Base-by-base conservation (phyloP, 2,888 invertebrate genomes). In the Diloba caeruleocephala region DNA sequence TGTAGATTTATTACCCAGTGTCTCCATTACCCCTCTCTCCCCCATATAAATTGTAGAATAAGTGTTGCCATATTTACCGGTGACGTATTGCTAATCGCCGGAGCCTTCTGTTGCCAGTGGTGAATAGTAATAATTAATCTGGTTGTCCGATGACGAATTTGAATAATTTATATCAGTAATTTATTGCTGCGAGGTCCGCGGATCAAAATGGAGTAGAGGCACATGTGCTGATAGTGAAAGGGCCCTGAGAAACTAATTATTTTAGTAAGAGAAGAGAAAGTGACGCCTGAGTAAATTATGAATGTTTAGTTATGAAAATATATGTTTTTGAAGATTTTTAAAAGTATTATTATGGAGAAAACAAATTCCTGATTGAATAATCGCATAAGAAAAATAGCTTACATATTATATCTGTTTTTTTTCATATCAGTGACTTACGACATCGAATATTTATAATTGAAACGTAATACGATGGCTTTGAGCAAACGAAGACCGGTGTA, bases 41-140 rank as follows among this genome's bases (percentile, higher is more conserved):
- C 88, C 84, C 69, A 80, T 83, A 92, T 91, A 92, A 92, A 92
- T 93, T 84, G 87, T 85, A 81, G 84, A 92, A 91, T 90, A 91
- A 92, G 91, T 92, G 91, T 92, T 90, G 87, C 90, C 91, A 92
- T 92, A 92, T 92, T 93, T 92, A 92, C 89, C 78, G 85, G 90
- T 91, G 92, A 92, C 90, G 89, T 90, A 83, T 90, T 85, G 88
- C 90, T 89, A 90, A 91, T 91, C 90, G 87, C 82, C 67, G 83
- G 80, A 79, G 84, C 89, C 90, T 89, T 87, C 89, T 90, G 90
- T 81, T 82, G 79, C 80, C 84, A 83, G 81, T 87, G 79, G 80
- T 78, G 84, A 88, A 84, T 90, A 88, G 90, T 90, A 87, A 90
- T 90, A 83, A 91, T 88, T 90, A 91, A 92, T 91, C 89, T 82